Evolutionary conservation across 2,888 invertebrate species (phyloP), one percentile per base, ranked within the genome.

Genomic region (Aleiodes alternator): DNA sequence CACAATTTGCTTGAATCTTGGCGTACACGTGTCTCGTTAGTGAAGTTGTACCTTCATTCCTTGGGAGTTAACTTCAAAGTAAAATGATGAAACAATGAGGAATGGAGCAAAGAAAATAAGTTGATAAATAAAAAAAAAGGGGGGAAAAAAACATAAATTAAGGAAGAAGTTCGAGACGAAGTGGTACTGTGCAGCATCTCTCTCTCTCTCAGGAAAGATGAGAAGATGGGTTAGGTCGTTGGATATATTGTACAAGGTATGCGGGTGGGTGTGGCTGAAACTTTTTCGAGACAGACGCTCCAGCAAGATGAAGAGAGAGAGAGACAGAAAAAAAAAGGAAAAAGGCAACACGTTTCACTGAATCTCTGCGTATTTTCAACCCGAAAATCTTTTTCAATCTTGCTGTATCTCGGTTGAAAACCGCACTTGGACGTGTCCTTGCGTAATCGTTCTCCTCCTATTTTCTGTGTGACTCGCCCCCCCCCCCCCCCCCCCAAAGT

Each of bases 1-100:
- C 23, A 75, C 64, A 75, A 75, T 70, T 75, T 75, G 70, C 23
- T 71, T 70, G 66, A 71, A 71, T 75, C 38, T 23, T 66, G 55
- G 34, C 38, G 57, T 66, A 74, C 73, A 78, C 74, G 74, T 69
- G 78, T 78, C 78, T 78, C 78, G 78, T 78, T 78, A 78, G 78
- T 14, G 12, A 23, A 34, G 59, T 31, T 12, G 23, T 23, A 4
- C 23, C 14, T 51, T 50, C 6, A 0, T 38, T 50, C 31, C 31
- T 73, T 64, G 16, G 14, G 11, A 12, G 12, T 70, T 43, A 6
- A 56, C 55, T 70, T 50, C 56, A 56, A 50, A 68, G 56, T 12
- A 38, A 71, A 75, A 66, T 70, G 50, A 66, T 64, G 48, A 55
- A 31, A 14, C 23, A 59, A 50, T 61, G 12, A 43, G 43, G 38